These are phyloP conservation scores for Tetragonisca angustula DNA, from an alignment of 2,888 invertebrate genomes.

Conservation along the genomic window DNA sequence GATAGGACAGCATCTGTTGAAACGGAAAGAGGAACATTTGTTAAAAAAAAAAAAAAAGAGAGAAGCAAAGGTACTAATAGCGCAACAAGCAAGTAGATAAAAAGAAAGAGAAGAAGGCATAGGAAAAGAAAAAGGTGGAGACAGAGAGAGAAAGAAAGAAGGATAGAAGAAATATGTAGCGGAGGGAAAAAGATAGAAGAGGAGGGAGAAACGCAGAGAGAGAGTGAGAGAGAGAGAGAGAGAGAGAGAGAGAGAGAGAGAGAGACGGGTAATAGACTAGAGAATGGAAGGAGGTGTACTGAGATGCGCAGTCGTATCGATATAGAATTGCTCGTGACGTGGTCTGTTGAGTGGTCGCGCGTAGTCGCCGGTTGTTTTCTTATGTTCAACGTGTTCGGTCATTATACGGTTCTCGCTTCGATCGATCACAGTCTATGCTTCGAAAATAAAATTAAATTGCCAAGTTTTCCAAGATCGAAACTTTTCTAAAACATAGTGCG, in stretches of 20 bases:
- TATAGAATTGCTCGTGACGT: slow-evolving; percentile 43
- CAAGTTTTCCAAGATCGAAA: background rate
- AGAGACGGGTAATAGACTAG: background rate
- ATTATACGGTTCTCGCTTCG: background rate
- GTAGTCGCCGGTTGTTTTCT: slow-evolving; percentile 22
- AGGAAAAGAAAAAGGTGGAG: background rate
- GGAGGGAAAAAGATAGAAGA: background rate
- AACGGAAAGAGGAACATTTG: background rate
- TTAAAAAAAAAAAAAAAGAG: background rate
- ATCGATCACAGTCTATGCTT: background rate
- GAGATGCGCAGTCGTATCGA: slow-evolving; percentile 51
- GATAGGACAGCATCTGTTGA: background rate
- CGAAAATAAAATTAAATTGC: slow-evolving; percentile 4
- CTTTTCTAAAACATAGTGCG: background rate
- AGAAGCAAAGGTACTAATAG: background rate
- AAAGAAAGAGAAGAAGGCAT: background rate
- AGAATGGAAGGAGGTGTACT: slow-evolving; percentile 19
- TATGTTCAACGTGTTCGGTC: slow-evolving; percentile 17
- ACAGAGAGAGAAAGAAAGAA: background rate
- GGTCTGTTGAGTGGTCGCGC: slow-evolving; percentile 33
- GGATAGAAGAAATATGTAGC: background rate
- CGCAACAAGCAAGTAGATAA: background rate
- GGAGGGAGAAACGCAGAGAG: background rate
- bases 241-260: no score
- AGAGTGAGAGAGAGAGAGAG: background rate